Conservation (phyloP, 1,140 invertebrate genomes). For the Piezodorus guildinii region DNA sequence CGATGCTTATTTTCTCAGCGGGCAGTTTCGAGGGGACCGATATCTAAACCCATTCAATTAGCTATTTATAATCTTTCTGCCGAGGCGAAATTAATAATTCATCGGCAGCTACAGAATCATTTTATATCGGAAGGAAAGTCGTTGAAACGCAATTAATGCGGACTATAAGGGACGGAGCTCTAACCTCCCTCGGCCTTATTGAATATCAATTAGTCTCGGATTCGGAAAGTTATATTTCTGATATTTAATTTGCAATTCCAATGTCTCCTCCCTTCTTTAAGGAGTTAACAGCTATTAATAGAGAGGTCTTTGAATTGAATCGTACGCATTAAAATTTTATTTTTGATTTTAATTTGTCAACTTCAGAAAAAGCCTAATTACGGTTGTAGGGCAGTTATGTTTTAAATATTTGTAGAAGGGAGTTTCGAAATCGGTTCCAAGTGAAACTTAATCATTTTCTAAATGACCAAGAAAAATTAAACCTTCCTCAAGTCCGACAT, state of each 20-base stretch:
- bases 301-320: background rate
- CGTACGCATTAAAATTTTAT: no score
- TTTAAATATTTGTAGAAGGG: no score
- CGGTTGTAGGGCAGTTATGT: no score
- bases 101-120: background rate
- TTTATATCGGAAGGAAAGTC: background rate
- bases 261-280: background rate
- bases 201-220: slow-evolving; percentile 1
- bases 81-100: slow-evolving; percentile 1
- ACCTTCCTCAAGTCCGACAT: no score
- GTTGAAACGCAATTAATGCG: slow-evolving; percentile 3
- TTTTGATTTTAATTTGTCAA: no score
- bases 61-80: slow-evolving; percentile 1
- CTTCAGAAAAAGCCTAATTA: no score
- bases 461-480: no score
- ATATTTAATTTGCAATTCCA: slow-evolving; percentile 6
- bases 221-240: background rate
- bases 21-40: background rate
- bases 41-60: background rate
- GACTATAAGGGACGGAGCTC: background rate
- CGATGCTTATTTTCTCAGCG: no score
- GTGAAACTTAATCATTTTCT: no score
- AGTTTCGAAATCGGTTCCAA: no score
- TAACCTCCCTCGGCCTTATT: background rate
- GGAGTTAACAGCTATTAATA: slow-evolving; percentile 1